Conservation (phyloP, 2,113 vertebrate species). For the Galeopterus variegatus region DNA sequence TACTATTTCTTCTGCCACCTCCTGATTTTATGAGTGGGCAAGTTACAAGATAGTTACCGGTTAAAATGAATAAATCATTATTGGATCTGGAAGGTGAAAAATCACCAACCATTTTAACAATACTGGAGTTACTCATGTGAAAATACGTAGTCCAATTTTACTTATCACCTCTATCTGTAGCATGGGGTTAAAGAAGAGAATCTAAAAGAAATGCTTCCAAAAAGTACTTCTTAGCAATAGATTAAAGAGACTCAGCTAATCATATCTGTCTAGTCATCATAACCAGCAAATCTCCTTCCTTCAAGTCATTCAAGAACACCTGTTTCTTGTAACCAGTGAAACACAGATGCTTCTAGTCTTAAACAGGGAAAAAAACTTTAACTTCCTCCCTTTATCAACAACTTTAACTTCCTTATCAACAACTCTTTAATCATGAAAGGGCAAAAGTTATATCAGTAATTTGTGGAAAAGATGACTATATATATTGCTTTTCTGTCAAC, state of each 20-base stretch:
- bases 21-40: background rate
- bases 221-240: background rate
- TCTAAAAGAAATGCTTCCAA: background rate
- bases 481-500: constrained; percentile 17
- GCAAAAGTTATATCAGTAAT: background rate
- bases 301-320: background rate
- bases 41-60: background rate
- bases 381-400: background rate
- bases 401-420: background rate
- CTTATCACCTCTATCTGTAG: background rate
- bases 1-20: background rate
- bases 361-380: constrained; percentile 8
- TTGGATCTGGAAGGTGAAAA: constrained; percentile 60
- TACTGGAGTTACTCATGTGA: background rate
- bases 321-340: background rate
- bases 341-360: background rate
- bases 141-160: constrained; percentile 30
- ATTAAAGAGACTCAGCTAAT: constrained; percentile 7
- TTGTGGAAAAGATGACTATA: background rate
- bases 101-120: constrained; percentile 9
- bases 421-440: constrained; percentile 3
- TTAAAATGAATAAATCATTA: constrained; percentile 30
- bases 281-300: background rate
- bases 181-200: background rate
- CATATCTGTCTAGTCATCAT: background rate